Percentiles rank a stretch among this genome's conserved stretches.
Evolutionary conservation across 2,113 vertebrate genomes (phyloP).

Genomic region (Ardeotis arabs): DNA sequence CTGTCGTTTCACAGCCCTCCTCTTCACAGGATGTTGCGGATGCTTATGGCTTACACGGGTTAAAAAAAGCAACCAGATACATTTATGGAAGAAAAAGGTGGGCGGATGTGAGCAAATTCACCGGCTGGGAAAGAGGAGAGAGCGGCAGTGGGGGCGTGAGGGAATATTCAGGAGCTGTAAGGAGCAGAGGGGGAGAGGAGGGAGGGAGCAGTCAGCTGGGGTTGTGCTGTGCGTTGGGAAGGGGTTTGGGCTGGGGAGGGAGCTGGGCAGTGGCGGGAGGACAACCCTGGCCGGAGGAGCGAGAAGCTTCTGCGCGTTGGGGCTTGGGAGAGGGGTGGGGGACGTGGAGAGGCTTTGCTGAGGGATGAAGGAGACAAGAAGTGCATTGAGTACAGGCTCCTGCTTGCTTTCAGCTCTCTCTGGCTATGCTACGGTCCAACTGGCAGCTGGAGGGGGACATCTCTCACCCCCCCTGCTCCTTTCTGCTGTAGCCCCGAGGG

Average conservation of each 20-base stretch:
- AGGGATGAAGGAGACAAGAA: background rate
- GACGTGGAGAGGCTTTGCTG: background rate
- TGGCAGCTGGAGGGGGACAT: background rate
- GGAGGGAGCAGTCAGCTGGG: background rate
- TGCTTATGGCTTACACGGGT: background rate
- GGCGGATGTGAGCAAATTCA: conserved; percentile 39
- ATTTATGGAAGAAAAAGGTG: conserved; percentile 29
- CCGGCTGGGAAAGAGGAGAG: background rate
- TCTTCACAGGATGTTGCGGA: background rate
- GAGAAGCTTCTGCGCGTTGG: background rate
- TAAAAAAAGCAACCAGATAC: background rate
- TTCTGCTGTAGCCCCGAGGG: background rate
- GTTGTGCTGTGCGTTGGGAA: fast-evolving
- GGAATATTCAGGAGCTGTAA: background rate
- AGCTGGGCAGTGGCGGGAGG: background rate
- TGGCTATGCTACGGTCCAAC: background rate
- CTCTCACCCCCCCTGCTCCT: background rate
- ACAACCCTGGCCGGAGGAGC: background rate
- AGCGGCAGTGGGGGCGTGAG: background rate
- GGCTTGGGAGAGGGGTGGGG: background rate
- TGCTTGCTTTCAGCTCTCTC: background rate
- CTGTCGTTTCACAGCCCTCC: background rate
- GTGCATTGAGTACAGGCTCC: background rate
- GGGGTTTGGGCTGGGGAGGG: background rate
- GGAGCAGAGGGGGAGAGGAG: background rate